Percentiles rank a stretch among this genome's conserved stretches.
Evolutionary conservation across 2,888 invertebrate species (phyloP).

Genomic region (Prostheceraeus crozeri): DNA sequence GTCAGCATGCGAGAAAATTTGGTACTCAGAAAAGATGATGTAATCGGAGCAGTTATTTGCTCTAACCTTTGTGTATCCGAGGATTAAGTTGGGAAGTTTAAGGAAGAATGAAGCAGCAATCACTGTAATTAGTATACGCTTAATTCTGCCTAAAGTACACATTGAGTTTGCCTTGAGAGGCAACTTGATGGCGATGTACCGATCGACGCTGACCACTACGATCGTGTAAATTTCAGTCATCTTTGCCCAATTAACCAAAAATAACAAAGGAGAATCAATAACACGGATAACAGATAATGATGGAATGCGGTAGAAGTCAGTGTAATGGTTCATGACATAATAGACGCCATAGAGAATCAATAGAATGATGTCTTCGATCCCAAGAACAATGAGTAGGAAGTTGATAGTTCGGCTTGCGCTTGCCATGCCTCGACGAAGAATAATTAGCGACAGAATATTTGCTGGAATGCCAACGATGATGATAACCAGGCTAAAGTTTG

Average conservation of each 20-base stretch:
- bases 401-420: not conserved
- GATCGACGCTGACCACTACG: not conserved
- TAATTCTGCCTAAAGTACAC: not conserved
- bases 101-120: not conserved
- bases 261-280: not conserved
- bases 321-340: not conserved
- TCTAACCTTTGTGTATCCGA: not conserved
- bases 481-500: not conserved
- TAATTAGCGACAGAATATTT: not conserved
- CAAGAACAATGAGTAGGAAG: not conserved
- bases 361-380: not conserved
- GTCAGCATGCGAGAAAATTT: not conserved
- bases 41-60: not conserved
- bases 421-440: not conserved
- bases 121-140: not conserved
- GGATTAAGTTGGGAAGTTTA: not conserved
- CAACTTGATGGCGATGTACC: not conserved
- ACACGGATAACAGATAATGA: not conserved
- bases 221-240: conserved; percentile 2
- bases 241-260: not conserved
- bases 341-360: not conserved
- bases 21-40: too few species aligned
- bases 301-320: not conserved
- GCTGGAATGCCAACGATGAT: not conserved
- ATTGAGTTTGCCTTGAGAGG: not conserved